phyloP scores from a whole-genome alignment of 1,140 invertebrate species.

The Bursaphelenchus mucronatus region DNA sequence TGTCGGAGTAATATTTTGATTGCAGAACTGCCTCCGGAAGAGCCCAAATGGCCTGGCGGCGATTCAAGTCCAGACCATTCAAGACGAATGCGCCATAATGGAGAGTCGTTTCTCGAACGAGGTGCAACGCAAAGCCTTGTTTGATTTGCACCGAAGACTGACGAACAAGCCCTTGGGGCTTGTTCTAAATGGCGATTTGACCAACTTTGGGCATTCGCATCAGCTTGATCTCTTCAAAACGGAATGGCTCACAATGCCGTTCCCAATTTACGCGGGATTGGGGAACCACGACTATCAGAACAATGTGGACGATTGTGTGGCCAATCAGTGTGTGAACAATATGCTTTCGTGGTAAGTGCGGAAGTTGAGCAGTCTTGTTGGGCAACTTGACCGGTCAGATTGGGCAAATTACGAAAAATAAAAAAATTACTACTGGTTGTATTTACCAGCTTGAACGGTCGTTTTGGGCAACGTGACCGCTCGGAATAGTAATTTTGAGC shows the following conservation, averaged over 20 bases:
- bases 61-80: conserved; percentile 22
- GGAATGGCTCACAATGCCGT: conserved; percentile 44
- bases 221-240: conserved; percentile 48
- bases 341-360: conserved; percentile 50
- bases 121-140: conserved; percentile 50
- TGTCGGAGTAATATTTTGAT: too few species aligned
- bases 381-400: background rate
- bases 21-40: conserved; percentile 9
- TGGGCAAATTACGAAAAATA: background rate
- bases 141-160: conserved; percentile 42
- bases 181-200: conserved; percentile 56
- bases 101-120: conserved; percentile 49
- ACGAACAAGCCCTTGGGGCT: conserved; percentile 43
- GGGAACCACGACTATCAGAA: conserved; percentile 58
- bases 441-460: background rate
- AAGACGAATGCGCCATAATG: conserved; percentile 38
- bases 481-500: too few species aligned
- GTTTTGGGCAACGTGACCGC: too few species aligned
- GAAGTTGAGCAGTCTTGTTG: background rate
- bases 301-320: conserved; percentile 52
- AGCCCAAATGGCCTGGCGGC: conserved; percentile 1
- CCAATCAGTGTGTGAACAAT: conserved; percentile 50
- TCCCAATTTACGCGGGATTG: conserved; percentile 44
- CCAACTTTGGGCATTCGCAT: conserved; percentile 48
- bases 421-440: background rate